phyloP scores from a whole-genome alignment of 2,113 vertebrate species.

The Xenopus laevis region DNA sequence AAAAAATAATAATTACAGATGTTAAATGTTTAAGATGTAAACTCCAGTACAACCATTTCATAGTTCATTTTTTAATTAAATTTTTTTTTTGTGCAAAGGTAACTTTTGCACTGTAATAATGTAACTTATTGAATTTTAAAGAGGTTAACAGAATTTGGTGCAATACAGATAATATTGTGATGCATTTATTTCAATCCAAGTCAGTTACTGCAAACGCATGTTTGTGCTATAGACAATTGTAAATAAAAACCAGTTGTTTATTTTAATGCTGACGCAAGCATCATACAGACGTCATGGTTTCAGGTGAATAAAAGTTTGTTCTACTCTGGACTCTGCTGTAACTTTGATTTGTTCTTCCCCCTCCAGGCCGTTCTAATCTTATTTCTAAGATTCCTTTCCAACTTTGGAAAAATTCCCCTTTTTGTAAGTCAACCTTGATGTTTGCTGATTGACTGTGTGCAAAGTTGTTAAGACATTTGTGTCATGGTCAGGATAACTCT shows the following conservation, averaged over 20 bases:
- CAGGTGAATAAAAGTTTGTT: constrained; percentile 88
- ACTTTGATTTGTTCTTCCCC: neutral
- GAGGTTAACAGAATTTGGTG: constrained; percentile 72
- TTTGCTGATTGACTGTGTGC: neutral
- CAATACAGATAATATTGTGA: constrained; percentile 69
- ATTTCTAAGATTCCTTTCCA: neutral
- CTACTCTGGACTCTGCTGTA: constrained; percentile 56
- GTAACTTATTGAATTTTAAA: constrained; percentile 78
- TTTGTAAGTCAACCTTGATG: neutral
- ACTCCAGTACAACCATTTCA: constrained; percentile 64
- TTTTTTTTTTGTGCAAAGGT: constrained; percentile 68
- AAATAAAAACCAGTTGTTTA: constrained; percentile 69
- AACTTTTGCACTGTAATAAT: constrained; percentile 77
- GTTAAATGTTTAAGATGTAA: constrained; percentile 72
- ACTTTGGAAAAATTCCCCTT: neutral
- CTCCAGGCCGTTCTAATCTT: too few species aligned
- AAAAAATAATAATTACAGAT: constrained; percentile 61
- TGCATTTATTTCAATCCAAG: constrained; percentile 61
- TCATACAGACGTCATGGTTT: constrained; percentile 82
- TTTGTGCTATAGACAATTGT: constrained; percentile 73
- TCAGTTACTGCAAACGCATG: constrained; percentile 68
- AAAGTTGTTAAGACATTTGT: neutral
- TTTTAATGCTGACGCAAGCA: constrained; percentile 76
- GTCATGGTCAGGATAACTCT: neutral
- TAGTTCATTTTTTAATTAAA: constrained; percentile 63